Evolutionary conservation across 2,797 vertebrate genomes (phyloP), one percentile per base, ranked within the genome.

Genomic region (Valencia hispanica): DNA sequence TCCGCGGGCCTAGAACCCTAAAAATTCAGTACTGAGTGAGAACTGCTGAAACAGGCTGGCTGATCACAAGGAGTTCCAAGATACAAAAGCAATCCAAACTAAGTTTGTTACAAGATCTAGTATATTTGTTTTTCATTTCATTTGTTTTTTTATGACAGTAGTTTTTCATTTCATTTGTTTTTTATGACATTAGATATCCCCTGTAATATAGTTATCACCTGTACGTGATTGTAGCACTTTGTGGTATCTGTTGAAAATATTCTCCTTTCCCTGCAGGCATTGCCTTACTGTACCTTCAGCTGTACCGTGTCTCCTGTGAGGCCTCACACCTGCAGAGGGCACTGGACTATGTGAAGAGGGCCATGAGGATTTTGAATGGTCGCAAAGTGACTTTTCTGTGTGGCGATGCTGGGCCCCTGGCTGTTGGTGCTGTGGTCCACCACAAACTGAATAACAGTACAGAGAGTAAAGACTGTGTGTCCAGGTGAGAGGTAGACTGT

Each of bases 341-440:
- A 4, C 92, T 99, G 63, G 97, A 99, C 91, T 97, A 98, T 0
- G 96, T 97, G 27, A 98, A 99, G 92, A 94, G 98, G 85, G 94
- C 96, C 5, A 96, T 99, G 80, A 95, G 98, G 69, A 97, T 96
- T 72, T 94, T 99, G 83, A 98, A 94, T 0, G 98, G 97, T 12
- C 96, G 98, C 34, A 96, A 96, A 82, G 95, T 99, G 50, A 97
- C 97, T 0, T 99, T 99, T 88, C 96, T 99, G 53, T 99, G 98
- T 39, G 98, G 98, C 0, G 98, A 99, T 3, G 97, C 97, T 0
- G 98, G 98, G 17, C 98, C 98, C 0, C 93, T 99, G 17, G 98
- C 98, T 0, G 97, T 99, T 17, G 97, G 95, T 0, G 97, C 97
- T 0, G 98, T 99, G 68, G 96, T 98, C 27, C 96, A 99, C 86